These are phyloP conservation scores for Scaptomyza reducta DNA, from an alignment of 2,888 invertebrate genomes.

Conservation along the genomic window DNA sequence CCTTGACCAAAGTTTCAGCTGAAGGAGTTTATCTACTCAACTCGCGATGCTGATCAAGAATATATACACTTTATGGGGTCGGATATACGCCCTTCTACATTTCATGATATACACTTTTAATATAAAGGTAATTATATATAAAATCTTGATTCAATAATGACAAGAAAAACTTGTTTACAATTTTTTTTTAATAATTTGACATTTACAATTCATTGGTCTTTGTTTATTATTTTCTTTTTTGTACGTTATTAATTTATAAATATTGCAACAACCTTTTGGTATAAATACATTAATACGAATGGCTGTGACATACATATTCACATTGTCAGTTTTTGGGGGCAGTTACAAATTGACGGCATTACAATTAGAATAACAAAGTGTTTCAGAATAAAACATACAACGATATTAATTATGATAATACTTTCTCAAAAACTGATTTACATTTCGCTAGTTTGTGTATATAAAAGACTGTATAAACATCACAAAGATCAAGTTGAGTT, in stretches of 20 bases:
- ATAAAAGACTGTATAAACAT: slow-evolving; percentile 33
- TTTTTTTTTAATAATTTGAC: not conserved
- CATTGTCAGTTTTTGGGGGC: slow-evolving; percentile 27
- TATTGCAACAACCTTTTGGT: not conserved
- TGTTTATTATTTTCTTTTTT: not conserved
- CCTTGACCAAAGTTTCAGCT: too few relatives aligned
- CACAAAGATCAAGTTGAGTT: slow-evolving; percentile 33
- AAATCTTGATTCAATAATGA: too few relatives aligned
- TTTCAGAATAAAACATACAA: slow-evolving; percentile 3
- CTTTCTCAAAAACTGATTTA: slow-evolving; percentile 25
- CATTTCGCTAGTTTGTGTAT: slow-evolving; percentile 7
- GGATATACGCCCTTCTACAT: too few relatives aligned
- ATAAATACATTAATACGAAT: not conserved
- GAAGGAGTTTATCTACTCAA: too few relatives aligned
- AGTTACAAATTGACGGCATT: slow-evolving; percentile 24
- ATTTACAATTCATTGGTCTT: slow-evolving; percentile 34
- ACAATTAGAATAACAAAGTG: slow-evolving; percentile 5
- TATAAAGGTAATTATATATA: too few relatives aligned
- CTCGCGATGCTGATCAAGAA: too few relatives aligned
- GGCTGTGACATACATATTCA: not conserved
- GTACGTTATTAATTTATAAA: not conserved
- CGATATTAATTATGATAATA: slow-evolving; percentile 49
- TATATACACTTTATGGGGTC: too few relatives aligned
- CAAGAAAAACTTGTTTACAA: not conserved
- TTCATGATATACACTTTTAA: too few relatives aligned